Evolutionary conservation across 92 coral and sea anemone species (phyloP).

Genomic region (Chrysogorgia sp.): DNA sequence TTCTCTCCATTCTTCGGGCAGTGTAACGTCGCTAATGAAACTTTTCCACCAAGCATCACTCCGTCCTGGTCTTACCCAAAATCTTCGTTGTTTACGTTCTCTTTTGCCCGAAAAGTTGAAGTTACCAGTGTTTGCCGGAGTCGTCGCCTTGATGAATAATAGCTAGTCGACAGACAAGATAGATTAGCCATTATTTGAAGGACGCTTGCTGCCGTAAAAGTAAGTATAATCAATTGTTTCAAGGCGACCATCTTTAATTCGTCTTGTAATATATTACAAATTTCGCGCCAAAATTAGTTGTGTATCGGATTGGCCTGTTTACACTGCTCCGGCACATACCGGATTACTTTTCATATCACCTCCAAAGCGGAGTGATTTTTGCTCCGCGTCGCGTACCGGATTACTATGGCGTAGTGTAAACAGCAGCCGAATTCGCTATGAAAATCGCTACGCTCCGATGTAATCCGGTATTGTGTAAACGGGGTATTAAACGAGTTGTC

Average conservation of each 20-base stretch:
- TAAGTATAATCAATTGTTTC: constrained; percentile 4
- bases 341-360: constrained; percentile 58
- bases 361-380: constrained; percentile 46
- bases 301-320: constrained; percentile 40
- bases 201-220: constrained; percentile 19
- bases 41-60: no score
- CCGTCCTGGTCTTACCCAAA: no score
- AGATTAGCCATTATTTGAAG: constrained; percentile 21
- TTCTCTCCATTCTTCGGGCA: constrained; percentile 66
- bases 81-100: no score
- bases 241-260: constrained; percentile 13
- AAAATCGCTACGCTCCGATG: constrained; percentile 47
- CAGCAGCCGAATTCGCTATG: constrained; percentile 48
- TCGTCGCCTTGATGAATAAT: constrained; percentile 3
- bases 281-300: constrained; percentile 45
- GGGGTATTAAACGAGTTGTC: constrained; percentile 32
- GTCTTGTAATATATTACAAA: neutral
- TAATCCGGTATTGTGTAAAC: constrained; percentile 51
- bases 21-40: no score
- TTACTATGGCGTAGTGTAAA: constrained; percentile 39
- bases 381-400: constrained; percentile 48
- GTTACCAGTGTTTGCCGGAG: neutral
- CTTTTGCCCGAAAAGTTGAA: constrained; percentile 6
- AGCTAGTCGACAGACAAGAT: neutral
- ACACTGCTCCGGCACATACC: constrained; percentile 47